Evolutionary conservation across 2,797 vertebrate species (phyloP).

Genomic region (Enteromius afrohamiltoni): DNA sequence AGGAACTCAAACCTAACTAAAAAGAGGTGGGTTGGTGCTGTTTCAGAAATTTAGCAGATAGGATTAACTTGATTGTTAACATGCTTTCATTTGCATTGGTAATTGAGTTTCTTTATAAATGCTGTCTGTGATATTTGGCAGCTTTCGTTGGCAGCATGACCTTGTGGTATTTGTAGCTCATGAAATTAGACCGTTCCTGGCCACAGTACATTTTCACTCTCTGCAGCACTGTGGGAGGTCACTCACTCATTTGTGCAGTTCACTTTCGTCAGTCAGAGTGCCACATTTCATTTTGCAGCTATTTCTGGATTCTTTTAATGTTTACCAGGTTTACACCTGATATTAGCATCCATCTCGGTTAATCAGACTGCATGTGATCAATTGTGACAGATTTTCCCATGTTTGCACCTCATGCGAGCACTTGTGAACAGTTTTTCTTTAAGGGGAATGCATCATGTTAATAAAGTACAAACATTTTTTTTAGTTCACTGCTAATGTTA

Average conservation of each 20-base stretch:
- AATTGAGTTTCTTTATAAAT: not conserved
- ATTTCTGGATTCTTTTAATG: slow-evolving; percentile 1
- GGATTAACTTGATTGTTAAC: not conserved
- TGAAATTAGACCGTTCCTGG: slow-evolving; percentile 20
- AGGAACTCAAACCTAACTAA: not conserved
- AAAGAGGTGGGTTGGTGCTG: not conserved
- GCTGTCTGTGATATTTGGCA: slow-evolving; percentile 29
- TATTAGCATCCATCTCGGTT: not conserved
- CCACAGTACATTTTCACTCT: slow-evolving; percentile 2
- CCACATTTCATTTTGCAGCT: not conserved
- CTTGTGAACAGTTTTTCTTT: not conserved
- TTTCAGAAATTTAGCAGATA: slow-evolving; percentile 6
- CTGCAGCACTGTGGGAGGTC: not conserved
- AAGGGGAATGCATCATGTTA: not conserved
- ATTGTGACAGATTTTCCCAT: slow-evolving; percentile 1
- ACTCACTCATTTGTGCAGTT: slow-evolving; percentile 20
- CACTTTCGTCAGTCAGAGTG: not conserved
- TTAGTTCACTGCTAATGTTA: not conserved
- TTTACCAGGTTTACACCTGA: slow-evolving; percentile 10
- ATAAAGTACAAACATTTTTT: not conserved
- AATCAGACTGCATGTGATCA: not conserved
- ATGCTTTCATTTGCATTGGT: not conserved
- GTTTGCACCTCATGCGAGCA: not conserved
- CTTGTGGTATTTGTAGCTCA: slow-evolving; percentile 27
- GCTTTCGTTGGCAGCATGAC: slow-evolving; percentile 16